Conservation (phyloP, 2,113 vertebrate genomes). For the Phasianus colchicus region DNA sequence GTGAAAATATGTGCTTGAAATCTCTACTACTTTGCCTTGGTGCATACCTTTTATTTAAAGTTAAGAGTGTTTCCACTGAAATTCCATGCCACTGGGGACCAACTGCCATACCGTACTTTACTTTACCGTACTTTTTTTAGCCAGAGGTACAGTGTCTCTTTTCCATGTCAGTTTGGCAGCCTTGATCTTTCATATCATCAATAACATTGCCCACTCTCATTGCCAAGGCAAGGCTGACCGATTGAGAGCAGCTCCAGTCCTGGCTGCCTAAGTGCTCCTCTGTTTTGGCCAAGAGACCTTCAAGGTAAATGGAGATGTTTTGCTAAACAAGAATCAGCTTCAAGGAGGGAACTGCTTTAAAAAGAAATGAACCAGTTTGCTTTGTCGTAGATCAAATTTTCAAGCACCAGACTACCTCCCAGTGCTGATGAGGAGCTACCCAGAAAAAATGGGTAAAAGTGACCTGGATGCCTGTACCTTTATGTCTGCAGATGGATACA, state of each 20-base stretch:
- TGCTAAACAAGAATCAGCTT: background rate
- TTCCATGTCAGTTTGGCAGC: background rate
- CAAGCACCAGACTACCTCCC: background rate
- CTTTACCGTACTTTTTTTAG: background rate
- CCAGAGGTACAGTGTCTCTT: background rate
- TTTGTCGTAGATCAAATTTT: background rate
- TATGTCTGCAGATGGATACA: background rate
- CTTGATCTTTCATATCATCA: background rate
- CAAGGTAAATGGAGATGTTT: background rate
- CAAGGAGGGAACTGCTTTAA: background rate
- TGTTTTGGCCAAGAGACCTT: background rate
- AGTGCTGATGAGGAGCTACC: background rate
- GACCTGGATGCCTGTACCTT: background rate
- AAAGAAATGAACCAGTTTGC: background rate
- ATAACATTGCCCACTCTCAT: background rate
- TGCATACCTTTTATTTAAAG: background rate
- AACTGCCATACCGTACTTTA: rapidly evolving
- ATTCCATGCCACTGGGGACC: rapidly evolving
- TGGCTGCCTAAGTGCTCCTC: background rate
- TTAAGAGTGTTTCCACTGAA: background rate
- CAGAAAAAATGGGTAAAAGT: background rate
- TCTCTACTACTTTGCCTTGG: rapidly evolving
- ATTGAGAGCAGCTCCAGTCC: background rate
- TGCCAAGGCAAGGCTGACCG: background rate
- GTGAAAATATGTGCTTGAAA: background rate